Base-by-base conservation (phyloP, 2,888 invertebrate genomes). In the Limnephilus rhombicus region DNA sequence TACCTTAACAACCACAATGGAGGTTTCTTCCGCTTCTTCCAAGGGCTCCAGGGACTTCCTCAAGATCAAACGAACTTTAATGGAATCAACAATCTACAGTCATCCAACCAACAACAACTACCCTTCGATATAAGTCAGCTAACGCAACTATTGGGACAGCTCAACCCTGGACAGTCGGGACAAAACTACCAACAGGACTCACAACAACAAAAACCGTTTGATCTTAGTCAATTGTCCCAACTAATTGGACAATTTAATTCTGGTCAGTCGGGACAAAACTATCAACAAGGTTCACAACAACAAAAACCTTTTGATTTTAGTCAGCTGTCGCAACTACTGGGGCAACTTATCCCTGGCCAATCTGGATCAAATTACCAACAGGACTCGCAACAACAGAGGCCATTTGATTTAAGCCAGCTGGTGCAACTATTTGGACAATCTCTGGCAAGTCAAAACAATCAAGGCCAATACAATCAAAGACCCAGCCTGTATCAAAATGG, bases 1-100 rank as follows among this genome's bases (percentile, higher is more conserved):
- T 98, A 98, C 94, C 95, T 98, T 90, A 98, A 98, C 95, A 98
- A 98, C 95, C 97, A 98, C 94, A 98, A 98, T 92, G 98, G 98
- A 82, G 98, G 98, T 1, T 98, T 98, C 95, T 98, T 98, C 94
- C 96, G 98, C 93, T 98, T 98, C 94, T 98, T 98, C 94, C 97
- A 96, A 93, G 96, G 96, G 80, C 94, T 94, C 91, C 93, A 94
- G 82, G 93, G 94, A 91, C 94, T 94, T 31, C 93, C 94, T 87
- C 94, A 93, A 12, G 93, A 94, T 83, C 94, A 94, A 90, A 31
- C 88, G 0, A 80, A 37, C 24, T 37, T 34, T 13, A 49, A 80
- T 31, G 88, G 80, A 68, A 37, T 53, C n/a, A n/a, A 37, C 3
- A 91, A 87, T 24, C n/a, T 37, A 80, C 37, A 68, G 12, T n/a